Percentiles rank a stretch among this genome's conserved stretches.
Conservation (phyloP, 2,797 vertebrate species). For the Channa striata region DNA sequence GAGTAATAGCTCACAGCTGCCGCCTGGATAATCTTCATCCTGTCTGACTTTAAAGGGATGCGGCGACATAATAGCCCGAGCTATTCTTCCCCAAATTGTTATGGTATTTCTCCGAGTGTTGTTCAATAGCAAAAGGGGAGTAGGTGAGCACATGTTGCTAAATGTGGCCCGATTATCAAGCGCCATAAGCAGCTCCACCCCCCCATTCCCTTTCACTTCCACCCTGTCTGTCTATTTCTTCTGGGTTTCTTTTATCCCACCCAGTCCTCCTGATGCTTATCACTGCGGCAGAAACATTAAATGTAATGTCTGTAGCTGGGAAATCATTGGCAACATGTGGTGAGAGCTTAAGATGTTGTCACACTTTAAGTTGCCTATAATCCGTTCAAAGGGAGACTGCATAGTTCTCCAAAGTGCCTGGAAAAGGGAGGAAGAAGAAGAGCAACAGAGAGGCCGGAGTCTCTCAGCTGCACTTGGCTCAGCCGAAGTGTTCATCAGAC, state of each 20-base stretch:
- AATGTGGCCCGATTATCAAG: constrained; percentile 83
- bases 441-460: constrained; percentile 48
- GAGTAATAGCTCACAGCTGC: constrained; percentile 97
- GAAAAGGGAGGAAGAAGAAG: constrained; percentile 26
- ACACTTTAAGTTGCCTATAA: constrained; percentile 91
- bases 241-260: constrained; percentile 81
- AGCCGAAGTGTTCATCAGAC: constrained; percentile 70
- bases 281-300: constrained; percentile 85
- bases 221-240: constrained; percentile 52
- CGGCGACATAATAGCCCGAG: constrained; percentile 88
- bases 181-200: constrained; percentile 63
- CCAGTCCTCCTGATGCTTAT: constrained; percentile 84
- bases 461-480: constrained; percentile 66
- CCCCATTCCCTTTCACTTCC: constrained; percentile 40
- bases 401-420: constrained; percentile 81
- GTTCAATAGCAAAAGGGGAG: constrained; percentile 75
- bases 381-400: constrained; percentile 88
- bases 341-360: constrained; percentile 91
- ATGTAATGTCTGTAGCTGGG: constrained; percentile 86
- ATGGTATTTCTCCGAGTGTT: constrained; percentile 79
- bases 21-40: constrained; percentile 88
- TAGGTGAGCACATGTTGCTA: constrained; percentile 82
- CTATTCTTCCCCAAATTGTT: constrained; percentile 88
- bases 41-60: constrained; percentile 87
- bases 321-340: constrained; percentile 88